Percentiles rank a stretch among this genome's conserved stretches.
These are phyloP conservation scores for Hylomyscus alleni DNA, from an alignment of 2,797 vertebrate species.

Conservation along the genomic window DNA sequence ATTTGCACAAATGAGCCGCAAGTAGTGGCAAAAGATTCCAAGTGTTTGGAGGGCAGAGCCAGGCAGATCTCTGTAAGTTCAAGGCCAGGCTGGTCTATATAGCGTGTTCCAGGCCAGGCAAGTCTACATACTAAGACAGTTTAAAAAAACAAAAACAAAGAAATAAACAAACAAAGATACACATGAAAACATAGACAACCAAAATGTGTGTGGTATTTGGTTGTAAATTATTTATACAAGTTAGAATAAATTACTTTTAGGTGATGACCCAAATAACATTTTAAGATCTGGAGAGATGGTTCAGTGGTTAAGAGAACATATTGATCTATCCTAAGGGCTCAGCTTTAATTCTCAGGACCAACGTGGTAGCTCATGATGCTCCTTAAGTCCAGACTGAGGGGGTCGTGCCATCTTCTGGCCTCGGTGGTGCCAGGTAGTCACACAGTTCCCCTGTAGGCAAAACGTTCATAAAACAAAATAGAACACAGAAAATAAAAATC, in stretches of 20 bases:
- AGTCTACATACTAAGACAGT: not conserved
- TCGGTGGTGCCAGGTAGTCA: not conserved
- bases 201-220: not conserved
- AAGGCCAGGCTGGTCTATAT: not conserved
- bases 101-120: not conserved
- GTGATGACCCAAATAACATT: slow-evolving; percentile 30
- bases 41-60: not conserved
- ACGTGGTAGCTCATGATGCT: not conserved
- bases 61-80: not conserved
- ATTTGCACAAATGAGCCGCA: not conserved
- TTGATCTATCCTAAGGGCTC: not conserved
- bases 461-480: not conserved
- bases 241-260: slow-evolving; percentile 38
- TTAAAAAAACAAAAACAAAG: not conserved
- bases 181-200: slow-evolving; percentile 5
- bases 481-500: not conserved
- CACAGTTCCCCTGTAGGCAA: not conserved
- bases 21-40: not conserved
- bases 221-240: slow-evolving; percentile 13
- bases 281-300: not conserved
- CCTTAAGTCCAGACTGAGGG: not conserved
- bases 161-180: not conserved
- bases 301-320: not conserved
- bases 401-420: no score
- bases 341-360: not conserved